These are phyloP conservation scores for Heterotis niloticus DNA, from an alignment of 2,113 vertebrate genomes.

Conservation along the genomic window DNA sequence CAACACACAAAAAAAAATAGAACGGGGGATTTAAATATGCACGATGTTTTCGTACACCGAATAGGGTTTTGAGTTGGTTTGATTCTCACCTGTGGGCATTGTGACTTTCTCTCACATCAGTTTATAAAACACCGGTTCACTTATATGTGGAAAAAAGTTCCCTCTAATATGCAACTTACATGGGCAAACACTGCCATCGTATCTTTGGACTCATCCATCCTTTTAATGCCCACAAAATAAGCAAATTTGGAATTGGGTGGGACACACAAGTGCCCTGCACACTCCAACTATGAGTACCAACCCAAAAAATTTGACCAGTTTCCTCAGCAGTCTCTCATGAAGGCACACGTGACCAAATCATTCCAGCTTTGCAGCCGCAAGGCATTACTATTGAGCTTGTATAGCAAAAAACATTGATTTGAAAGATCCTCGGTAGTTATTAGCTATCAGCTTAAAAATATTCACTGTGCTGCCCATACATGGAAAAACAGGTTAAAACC, in stretches of 20 bases:
- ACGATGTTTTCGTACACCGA: conserved; percentile 7
- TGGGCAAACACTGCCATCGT: not conserved
- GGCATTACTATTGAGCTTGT: conserved; percentile 13
- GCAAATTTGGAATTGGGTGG: not conserved
- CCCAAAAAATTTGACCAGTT: not conserved
- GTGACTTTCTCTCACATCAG: not conserved
- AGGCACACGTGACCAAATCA: conserved; percentile 18
- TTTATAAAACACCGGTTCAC: conserved; percentile 9
- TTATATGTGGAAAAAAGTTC: conserved; percentile 1
- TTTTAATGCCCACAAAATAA: conserved; percentile 9
- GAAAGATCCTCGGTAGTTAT: not conserved
- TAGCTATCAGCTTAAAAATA: not conserved
- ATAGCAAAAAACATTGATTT: not conserved
- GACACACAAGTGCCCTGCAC: not conserved
- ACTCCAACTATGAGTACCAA: not conserved
- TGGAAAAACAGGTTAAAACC: not conserved
- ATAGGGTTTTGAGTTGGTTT: conserved; percentile 11
- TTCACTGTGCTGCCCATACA: conserved; percentile 6
- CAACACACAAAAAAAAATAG: not conserved
- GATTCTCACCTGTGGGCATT: not conserved
- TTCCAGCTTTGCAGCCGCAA: not conserved
- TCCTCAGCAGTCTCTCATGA: conserved; percentile 10
- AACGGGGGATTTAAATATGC: conserved; percentile 11
- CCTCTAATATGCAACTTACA: conserved; percentile 10
- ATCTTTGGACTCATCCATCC: conserved; percentile 18